Percentiles rank a stretch among this genome's conserved stretches.
phyloP scores from a whole-genome alignment of 2,888 invertebrate genomes.

The Platycnemis pennipes region DNA sequence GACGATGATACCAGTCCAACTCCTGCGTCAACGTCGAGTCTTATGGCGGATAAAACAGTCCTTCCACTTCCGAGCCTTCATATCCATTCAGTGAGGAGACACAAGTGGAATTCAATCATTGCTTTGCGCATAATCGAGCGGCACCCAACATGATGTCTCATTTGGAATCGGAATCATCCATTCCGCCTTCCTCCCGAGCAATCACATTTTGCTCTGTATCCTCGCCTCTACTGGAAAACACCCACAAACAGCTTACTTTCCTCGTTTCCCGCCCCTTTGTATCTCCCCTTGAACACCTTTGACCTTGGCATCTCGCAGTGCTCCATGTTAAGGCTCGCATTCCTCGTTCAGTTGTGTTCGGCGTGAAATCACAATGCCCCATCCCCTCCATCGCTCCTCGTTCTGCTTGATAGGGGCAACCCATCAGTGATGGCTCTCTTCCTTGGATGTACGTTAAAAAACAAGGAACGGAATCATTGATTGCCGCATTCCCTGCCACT shows the following conservation, averaged over 20 bases:
- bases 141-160: slow-evolving; percentile 30
- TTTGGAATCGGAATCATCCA: neutral
- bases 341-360: neutral
- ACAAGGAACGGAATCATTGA: too few species aligned
- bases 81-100: neutral
- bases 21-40: neutral
- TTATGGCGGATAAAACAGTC: neutral
- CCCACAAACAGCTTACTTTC: neutral
- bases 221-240: neutral
- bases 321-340: neutral
- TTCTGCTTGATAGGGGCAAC: too few species aligned
- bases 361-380: neutral
- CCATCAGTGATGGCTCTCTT: too few species aligned
- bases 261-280: neutral
- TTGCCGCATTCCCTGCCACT: too few species aligned
- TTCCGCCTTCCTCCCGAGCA: neutral
- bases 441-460: too few species aligned
- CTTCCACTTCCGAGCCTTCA: neutral
- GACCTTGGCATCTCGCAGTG: neutral
- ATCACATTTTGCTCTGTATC: neutral
- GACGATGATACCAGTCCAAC: neutral
- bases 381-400: neutral
- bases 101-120: slow-evolving; percentile 23
- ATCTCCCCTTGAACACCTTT: neutral
- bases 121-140: neutral